Evolutionary conservation across 2,797 vertebrate genomes (phyloP).

Genomic region (Chloroceryle amazona): DNA sequence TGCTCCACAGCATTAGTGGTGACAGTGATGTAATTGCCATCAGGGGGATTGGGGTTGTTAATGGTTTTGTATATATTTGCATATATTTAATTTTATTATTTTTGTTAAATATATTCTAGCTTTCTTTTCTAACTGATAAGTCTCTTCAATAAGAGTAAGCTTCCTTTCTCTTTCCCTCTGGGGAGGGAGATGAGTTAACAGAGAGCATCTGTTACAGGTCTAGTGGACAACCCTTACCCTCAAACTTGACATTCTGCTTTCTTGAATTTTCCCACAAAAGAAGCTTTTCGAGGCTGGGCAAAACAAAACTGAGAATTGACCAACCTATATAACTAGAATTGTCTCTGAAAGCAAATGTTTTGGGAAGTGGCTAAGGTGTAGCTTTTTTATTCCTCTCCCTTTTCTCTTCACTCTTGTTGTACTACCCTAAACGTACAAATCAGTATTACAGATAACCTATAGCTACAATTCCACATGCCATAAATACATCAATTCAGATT

Average conservation of each 20-base stretch:
- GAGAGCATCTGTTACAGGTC: too few relatives aligned
- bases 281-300: neutral
- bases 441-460: neutral
- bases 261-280: neutral
- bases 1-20: too few relatives aligned
- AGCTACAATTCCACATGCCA: neutral
- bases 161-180: too few relatives aligned
- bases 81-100: too few relatives aligned
- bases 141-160: too few relatives aligned
- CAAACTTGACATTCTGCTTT: neutral
- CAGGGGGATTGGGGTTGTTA: too few relatives aligned
- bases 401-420: neutral
- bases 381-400: neutral
- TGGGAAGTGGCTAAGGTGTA: neutral
- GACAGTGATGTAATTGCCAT: too few relatives aligned
- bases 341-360: neutral
- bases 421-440: neutral
- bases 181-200: too few relatives aligned
- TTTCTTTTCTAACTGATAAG: too few relatives aligned
- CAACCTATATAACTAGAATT: neutral
- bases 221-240: too few relatives aligned
- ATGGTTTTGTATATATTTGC: too few relatives aligned
- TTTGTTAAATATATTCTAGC: too few relatives aligned
- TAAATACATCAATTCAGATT: neutral
- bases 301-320: neutral